These are phyloP conservation scores for Nyctalus aviator DNA, from an alignment of 2,797 vertebrate genomes.

Conservation along the genomic window DNA sequence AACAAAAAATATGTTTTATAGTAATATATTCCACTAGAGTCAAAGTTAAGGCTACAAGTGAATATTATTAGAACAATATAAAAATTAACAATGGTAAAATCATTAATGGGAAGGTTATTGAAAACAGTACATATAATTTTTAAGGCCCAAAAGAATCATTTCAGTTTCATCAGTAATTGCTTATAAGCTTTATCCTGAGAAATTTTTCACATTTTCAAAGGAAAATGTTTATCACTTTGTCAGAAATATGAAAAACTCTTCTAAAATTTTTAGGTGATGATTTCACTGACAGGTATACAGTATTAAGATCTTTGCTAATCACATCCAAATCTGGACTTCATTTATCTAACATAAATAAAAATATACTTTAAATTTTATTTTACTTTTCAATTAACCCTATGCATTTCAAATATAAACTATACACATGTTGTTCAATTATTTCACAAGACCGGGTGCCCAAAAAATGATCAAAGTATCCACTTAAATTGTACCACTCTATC, in stretches of 20 bases:
- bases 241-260: constrained; percentile 52
- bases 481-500: not conserved
- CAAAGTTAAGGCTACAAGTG: constrained; percentile 56
- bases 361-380: not conserved
- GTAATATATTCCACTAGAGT: constrained; percentile 62
- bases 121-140: constrained; percentile 76
- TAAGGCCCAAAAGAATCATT: constrained; percentile 53
- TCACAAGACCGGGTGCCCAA: not conserved
- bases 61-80: constrained; percentile 66
- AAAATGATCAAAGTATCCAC: not conserved
- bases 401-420: not conserved
- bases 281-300: not conserved
- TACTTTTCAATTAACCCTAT: not conserved
- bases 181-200: constrained; percentile 67
- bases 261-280: constrained; percentile 36
- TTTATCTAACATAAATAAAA: constrained; percentile 35
- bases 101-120: constrained; percentile 45
- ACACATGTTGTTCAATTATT: not conserved
- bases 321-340: not conserved
- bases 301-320: not conserved
- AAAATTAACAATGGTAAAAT: constrained; percentile 74
- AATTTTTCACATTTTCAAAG: constrained; percentile 70
- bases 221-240: constrained; percentile 62
- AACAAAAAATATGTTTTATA: constrained; percentile 12
- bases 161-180: constrained; percentile 62